Conservation (phyloP, 1,140 invertebrate species). For the Hyles vespertilio region DNA sequence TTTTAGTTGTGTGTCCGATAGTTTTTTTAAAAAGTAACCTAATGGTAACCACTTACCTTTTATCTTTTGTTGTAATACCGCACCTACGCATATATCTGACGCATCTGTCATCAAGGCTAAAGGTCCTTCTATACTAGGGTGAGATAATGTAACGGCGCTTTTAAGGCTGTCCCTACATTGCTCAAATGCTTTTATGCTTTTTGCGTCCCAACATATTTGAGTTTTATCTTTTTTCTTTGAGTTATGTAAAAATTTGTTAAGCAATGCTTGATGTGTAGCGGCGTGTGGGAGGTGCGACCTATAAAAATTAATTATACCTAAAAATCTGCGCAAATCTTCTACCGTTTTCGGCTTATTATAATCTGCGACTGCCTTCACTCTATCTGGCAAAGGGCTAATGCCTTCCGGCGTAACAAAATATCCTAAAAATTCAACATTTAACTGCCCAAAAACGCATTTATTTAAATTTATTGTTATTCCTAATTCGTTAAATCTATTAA, state of each 20-base stretch:
- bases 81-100: conserved; percentile 8
- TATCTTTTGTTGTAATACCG: conserved; percentile 9
- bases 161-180: conserved; percentile 30
- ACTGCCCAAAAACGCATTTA: conserved; percentile 7
- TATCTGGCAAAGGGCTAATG: conserved; percentile 15
- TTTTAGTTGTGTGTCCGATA: conserved; percentile 1
- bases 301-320: conserved; percentile 24
- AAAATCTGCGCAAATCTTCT: conserved; percentile 14
- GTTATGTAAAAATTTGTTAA: conserved; percentile 37
- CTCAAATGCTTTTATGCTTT: conserved; percentile 29
- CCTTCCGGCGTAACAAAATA: conserved; percentile 1
- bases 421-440: conserved; percentile 9
- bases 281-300: conserved; percentile 21
- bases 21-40: conserved; percentile 12
- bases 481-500: conserved; percentile 4
- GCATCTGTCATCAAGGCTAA: conserved; percentile 28
- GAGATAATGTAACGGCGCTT: conserved; percentile 2
- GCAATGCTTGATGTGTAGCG: conserved; percentile 23
- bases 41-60: conserved; percentile 8
- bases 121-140: neutral
- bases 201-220: conserved; percentile 27
- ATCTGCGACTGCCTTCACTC: conserved; percentile 19
- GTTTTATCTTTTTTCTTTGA: conserved; percentile 38
- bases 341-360: conserved; percentile 8
- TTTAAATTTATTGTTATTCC: conserved; percentile 6